Percentiles rank a stretch among this genome's conserved stretches.
phyloP scores from a whole-genome alignment of 2,888 invertebrate species.

The Hyppa rectilinea region DNA sequence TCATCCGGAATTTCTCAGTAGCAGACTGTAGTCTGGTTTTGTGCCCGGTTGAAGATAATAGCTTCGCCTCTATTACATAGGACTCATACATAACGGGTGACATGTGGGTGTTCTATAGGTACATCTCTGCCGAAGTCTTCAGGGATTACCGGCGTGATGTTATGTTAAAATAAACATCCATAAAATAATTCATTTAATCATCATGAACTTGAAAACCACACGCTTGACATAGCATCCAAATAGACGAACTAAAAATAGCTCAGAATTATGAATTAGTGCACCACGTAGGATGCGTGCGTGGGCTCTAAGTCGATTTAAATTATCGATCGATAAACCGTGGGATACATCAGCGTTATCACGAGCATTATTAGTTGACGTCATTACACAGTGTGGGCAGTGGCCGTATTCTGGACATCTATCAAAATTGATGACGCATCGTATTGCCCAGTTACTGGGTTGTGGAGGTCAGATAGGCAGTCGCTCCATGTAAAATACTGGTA shows the following conservation, averaged over 20 bases:
- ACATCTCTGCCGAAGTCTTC: too few species aligned
- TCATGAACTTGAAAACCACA: constrained; percentile 5
- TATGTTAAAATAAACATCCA: too few species aligned
- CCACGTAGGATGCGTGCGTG: constrained; percentile 19
- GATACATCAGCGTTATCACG: constrained; percentile 28
- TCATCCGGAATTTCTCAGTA: too few species aligned
- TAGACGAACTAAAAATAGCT: constrained; percentile 35
- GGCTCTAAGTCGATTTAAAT: constrained; percentile 36
- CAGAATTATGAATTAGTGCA: constrained; percentile 45
- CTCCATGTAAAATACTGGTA: too few species aligned
- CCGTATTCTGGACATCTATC: constrained; percentile 26
- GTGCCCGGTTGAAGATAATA: too few species aligned
- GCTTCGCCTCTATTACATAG: too few species aligned
- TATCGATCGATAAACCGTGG: constrained; percentile 36
- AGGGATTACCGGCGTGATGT: too few species aligned
- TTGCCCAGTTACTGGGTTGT: too few species aligned
- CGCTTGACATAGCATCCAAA: neutral
- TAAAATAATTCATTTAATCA: neutral
- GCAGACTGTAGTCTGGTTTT: too few species aligned
- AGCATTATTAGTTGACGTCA: constrained; percentile 46
- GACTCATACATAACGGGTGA: too few species aligned
- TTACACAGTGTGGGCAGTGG: constrained; percentile 21
- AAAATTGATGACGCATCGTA: neutral
- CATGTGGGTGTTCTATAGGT: too few species aligned
- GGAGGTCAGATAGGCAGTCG: too few species aligned